Conservation (phyloP, 2,888 invertebrate species). For the Polydrusus cervinus region DNA sequence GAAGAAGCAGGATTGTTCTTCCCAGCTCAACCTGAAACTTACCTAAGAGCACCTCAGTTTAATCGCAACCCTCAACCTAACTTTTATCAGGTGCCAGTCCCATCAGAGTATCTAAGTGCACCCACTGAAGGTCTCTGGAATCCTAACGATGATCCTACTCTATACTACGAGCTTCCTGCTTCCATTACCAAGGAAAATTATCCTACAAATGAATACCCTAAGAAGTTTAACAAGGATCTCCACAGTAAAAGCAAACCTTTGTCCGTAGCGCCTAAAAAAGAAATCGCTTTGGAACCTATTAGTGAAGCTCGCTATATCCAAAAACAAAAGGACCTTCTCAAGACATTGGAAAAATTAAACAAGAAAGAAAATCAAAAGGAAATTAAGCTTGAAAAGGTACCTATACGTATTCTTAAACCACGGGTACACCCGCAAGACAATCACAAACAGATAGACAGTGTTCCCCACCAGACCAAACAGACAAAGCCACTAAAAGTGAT, state of each 20-base stretch:
- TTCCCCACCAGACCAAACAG: constrained; percentile 23
- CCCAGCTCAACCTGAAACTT: constrained; percentile 62
- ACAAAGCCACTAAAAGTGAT: constrained; percentile 9
- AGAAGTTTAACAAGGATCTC: constrained; percentile 74
- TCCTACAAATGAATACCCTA: constrained; percentile 76
- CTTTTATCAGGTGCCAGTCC: constrained; percentile 63
- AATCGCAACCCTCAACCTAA: constrained; percentile 45
- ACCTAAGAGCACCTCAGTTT: constrained; percentile 63
- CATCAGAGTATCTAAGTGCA: constrained; percentile 71
- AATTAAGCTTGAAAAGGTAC: constrained; percentile 69
- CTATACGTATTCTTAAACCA: constrained; percentile 33
- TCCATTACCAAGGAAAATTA: constrained; percentile 67
- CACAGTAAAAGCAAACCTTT: constrained; percentile 67
- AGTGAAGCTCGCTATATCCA: constrained; percentile 67
- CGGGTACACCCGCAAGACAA: constrained; percentile 5
- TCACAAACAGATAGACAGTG: constrained; percentile 28
- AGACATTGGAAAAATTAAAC: constrained; percentile 70
- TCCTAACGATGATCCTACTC: constrained; percentile 67
- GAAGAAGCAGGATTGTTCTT: constrained; percentile 65
- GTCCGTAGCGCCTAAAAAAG: constrained; percentile 70
- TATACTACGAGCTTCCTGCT: constrained; percentile 69
- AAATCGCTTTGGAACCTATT: constrained; percentile 70
- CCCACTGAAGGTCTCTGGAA: constrained; percentile 70
- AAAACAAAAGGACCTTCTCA: constrained; percentile 66
- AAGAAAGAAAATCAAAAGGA: constrained; percentile 74